These are phyloP conservation scores for Oscheius sp. DNA, from an alignment of 2,888 invertebrate species.

Conservation along the genomic window DNA sequence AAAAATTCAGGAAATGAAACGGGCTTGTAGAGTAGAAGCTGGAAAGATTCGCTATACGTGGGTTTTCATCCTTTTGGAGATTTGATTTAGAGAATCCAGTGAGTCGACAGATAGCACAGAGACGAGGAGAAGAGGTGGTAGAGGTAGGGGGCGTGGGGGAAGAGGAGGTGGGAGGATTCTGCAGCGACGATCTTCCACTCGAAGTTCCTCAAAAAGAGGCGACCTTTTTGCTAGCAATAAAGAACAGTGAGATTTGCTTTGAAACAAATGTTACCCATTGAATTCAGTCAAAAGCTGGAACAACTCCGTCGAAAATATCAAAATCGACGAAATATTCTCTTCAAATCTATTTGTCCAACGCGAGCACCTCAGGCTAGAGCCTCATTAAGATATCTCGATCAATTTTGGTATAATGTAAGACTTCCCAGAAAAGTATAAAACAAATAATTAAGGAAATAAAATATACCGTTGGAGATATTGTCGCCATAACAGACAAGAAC, in stretches of 20 bases:
- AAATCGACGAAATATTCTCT: neutral
- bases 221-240: neutral
- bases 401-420: slow-evolving; percentile 15
- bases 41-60: too few relatives aligned
- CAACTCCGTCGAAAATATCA: neutral
- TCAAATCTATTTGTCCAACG: slow-evolving; percentile 22
- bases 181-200: neutral
- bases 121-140: too few relatives aligned
- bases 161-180: neutral
- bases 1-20: too few relatives aligned
- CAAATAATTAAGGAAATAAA: neutral
- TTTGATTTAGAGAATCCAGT: too few relatives aligned
- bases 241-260: neutral
- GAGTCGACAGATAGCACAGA: too few relatives aligned
- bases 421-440: neutral
- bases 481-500: slow-evolving; percentile 1
- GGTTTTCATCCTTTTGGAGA: too few relatives aligned
- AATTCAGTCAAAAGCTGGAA: neutral
- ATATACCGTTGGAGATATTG: slow-evolving; percentile 20
- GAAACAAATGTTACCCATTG: neutral
- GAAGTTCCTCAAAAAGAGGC: neutral
- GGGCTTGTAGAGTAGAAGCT: too few relatives aligned
- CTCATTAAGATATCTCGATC: slow-evolving; percentile 1
- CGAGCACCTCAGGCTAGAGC: neutral
- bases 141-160: too few relatives aligned